Conservation (phyloP, 2,113 vertebrate genomes). For the Apeltes quadracus region DNA sequence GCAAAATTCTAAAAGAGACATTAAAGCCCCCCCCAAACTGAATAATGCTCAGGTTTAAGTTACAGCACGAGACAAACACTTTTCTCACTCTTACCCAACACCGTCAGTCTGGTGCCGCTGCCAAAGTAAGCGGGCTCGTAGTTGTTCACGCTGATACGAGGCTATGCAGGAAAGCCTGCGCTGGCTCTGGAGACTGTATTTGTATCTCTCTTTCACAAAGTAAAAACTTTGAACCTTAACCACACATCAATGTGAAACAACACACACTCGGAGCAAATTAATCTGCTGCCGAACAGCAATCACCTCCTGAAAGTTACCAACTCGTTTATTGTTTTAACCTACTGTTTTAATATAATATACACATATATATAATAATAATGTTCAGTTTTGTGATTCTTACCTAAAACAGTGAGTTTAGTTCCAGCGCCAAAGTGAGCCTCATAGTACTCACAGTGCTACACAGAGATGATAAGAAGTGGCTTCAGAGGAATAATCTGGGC, state of each 20-base stretch:
- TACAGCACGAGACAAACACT: not conserved
- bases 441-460: slow-evolving; percentile 28
- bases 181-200: too few species aligned
- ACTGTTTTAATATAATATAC: not conserved
- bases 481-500: not conserved
- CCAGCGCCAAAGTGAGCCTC: slow-evolving; percentile 71
- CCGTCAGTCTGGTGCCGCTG: too few species aligned
- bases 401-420: slow-evolving; percentile 77
- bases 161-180: too few species aligned
- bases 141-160: too few species aligned
- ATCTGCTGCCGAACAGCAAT: not conserved
- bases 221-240: not conserved
- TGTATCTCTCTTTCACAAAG: not conserved
- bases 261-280: not conserved
- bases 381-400: slow-evolving; percentile 47
- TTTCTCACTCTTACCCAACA: too few species aligned
- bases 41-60: not conserved
- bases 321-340: not conserved
- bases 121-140: too few species aligned
- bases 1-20: not conserved
- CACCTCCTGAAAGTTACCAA: not conserved
- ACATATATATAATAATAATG: too few species aligned
- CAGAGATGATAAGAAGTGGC: slow-evolving; percentile 30
- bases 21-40: not conserved
- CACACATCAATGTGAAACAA: not conserved